Evolutionary conservation across 1,140 invertebrate genomes (phyloP).

Genomic region (Lordiphosa mommai): DNA sequence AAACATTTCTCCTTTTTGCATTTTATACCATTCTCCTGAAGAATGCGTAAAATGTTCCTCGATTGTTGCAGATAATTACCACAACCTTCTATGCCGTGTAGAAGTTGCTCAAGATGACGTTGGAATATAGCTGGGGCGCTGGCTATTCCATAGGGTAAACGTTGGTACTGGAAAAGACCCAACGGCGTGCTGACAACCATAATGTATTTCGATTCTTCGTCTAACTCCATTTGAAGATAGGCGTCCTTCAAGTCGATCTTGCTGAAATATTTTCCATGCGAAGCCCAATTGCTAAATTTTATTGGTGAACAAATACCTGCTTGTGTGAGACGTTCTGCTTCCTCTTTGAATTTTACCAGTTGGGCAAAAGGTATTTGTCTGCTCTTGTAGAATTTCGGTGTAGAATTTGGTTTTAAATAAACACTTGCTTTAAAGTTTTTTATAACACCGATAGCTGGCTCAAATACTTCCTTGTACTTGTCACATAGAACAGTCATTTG

Average conservation of each 20-base stretch:
- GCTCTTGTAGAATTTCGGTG: constrained; percentile 10
- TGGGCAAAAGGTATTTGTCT: constrained; percentile 11
- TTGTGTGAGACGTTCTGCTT: constrained; percentile 3
- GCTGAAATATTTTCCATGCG: constrained; percentile 3
- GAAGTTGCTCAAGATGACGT: constrained; percentile 14
- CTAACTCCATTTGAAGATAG: background rate
- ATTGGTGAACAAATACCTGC: background rate
- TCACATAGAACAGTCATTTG: background rate
- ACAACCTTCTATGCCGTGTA: constrained; percentile 63
- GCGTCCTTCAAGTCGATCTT: no score
- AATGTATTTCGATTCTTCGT: background rate
- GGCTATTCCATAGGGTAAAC: constrained; percentile 10
- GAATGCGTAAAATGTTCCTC: constrained; percentile 51
- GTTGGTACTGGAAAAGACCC: constrained; percentile 6
- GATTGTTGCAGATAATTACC: constrained; percentile 49
- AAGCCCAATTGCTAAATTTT: constrained; percentile 8
- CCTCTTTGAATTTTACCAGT: constrained; percentile 8
- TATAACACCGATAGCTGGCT: background rate
- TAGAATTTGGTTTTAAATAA: constrained; percentile 1
- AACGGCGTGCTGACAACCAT: constrained; percentile 9
- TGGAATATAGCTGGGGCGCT: constrained; percentile 19
- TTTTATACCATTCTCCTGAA: constrained; percentile 15
- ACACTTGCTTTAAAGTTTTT: constrained; percentile 9
- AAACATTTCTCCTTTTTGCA: constrained; percentile 35
- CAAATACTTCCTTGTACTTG: constrained; percentile 6